Percentiles rank a stretch among this genome's conserved stretches.
Evolutionary conservation across 2,888 invertebrate genomes (phyloP).

Genomic region (Tethea ocularis): DNA sequence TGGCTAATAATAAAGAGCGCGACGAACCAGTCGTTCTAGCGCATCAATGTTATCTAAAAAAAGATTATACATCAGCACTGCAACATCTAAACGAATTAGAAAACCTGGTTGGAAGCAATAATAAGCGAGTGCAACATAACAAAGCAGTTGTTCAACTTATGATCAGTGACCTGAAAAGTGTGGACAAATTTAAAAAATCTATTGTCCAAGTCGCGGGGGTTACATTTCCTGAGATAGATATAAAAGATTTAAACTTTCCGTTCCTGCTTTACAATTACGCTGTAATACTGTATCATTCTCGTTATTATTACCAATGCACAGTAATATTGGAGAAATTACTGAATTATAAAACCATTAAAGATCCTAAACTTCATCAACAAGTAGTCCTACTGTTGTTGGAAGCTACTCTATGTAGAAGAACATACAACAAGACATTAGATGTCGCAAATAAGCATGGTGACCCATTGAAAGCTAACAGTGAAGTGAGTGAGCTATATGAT

Average conservation of each 20-base stretch:
- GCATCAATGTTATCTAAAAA: constrained; percentile 85
- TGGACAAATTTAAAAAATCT: constrained; percentile 88
- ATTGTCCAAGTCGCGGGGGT: constrained; percentile 85
- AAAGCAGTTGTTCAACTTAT: constrained; percentile 93
- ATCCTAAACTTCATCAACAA: constrained; percentile 64
- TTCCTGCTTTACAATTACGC: constrained; percentile 90
- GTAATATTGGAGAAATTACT: constrained; percentile 70
- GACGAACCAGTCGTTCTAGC: constrained; percentile 85
- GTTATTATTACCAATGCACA: constrained; percentile 88
- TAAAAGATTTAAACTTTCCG: constrained; percentile 63
- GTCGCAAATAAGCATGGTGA: constrained; percentile 68
- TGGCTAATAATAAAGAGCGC: constrained; percentile 63
- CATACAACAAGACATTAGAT: constrained; percentile 71
- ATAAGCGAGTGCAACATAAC: constrained; percentile 92
- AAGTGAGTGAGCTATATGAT: constrained; percentile 64
- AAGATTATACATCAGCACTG: constrained; percentile 85
- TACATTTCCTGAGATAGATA: constrained; percentile 68
- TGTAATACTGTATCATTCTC: constrained; percentile 89
- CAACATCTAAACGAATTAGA: constrained; percentile 87
- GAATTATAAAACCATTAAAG: constrained; percentile 63
- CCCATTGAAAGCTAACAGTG: constrained; percentile 57
- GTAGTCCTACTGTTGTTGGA: constrained; percentile 70
- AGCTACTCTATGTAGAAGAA: constrained; percentile 71
- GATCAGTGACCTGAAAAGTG: constrained; percentile 88
- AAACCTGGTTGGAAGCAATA: constrained; percentile 81